Conservation (phyloP, 2,797 vertebrate species). For the Ambastaia sidthimunki region DNA sequence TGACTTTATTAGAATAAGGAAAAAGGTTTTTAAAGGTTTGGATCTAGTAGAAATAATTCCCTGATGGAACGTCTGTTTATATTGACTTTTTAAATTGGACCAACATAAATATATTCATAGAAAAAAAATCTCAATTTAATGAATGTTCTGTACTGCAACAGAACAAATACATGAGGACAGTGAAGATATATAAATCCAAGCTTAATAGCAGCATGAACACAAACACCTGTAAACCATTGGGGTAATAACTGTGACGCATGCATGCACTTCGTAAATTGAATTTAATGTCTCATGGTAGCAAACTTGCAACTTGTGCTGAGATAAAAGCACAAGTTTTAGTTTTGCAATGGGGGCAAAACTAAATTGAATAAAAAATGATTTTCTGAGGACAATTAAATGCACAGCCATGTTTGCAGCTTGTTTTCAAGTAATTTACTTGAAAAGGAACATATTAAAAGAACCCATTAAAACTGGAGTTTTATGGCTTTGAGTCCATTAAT, state of each 20-base stretch:
- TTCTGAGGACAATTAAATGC: not conserved
- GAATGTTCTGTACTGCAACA: not conserved
- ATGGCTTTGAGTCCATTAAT: too few species aligned
- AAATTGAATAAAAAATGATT: conserved; percentile 6
- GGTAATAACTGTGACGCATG: conserved; percentile 11
- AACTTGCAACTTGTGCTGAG: not conserved
- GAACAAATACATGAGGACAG: not conserved
- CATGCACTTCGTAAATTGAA: not conserved
- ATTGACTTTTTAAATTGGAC: too few species aligned
- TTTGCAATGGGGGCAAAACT: not conserved
- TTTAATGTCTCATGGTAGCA: not conserved
- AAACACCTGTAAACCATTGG: not conserved
- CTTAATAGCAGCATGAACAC: not conserved
- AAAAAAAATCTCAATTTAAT: not conserved
- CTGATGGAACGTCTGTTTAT: too few species aligned
- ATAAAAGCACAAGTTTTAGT: not conserved
- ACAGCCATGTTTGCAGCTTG: not conserved
- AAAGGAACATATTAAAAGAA: too few species aligned
- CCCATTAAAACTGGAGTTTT: too few species aligned
- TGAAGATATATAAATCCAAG: not conserved
- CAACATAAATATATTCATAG: not conserved
- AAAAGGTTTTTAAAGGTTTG: too few species aligned
- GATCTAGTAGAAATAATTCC: too few species aligned
- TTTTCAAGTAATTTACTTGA: not conserved
- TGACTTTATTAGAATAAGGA: too few species aligned